Evolutionary conservation across 2,888 invertebrate species (phyloP), one percentile per base, ranked within the genome.

Genomic region (Oligia latruncula): DNA sequence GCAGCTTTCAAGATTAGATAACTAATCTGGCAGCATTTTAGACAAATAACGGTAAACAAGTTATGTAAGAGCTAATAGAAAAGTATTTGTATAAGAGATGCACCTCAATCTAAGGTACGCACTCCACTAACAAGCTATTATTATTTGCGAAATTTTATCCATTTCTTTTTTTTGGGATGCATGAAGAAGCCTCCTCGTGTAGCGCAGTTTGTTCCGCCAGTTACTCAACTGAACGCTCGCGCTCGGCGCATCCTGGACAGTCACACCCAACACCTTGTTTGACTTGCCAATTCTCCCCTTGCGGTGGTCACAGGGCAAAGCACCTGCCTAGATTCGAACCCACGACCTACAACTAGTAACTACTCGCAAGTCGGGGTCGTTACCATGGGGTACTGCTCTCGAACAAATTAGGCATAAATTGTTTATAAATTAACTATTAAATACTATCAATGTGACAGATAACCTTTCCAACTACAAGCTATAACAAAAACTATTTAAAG

Each of bases 381-480:
- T 46, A 46, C 46, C 46, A 11, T 2, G 8, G 46, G 46, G 46
- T 11, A 11, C 46, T 46, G 46, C 46, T 46, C 46, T 46, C 49
- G 49, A 49, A 82, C 46, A 46, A 83, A 80, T 83, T 35, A 62
- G 9, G n/a, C 43, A n/a, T 17, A 35, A 83, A 67, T 62, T 76
- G 67, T 68, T 67, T 29, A 80, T 40, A n/a, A 65, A 67, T 77
- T 62, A 76, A 35, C 35, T n/a, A 17, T 62, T 9, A 52, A 52
- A 15, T 46, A 52, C 60, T 77, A 60, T 83, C 67, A 23, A 13
- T 55, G 20, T 46, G 5, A 29, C 0, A 1, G 80, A 80, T 80
- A 83, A 80, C 80, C 80, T 80, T 8, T 23, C 17, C 8, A 76
- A 35, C 77, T 46, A 2, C 20, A n/a, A 62, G 17, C 49, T n/a